Base-by-base conservation (phyloP, 2,888 invertebrate species). In the Alsophila aescularia region DNA sequence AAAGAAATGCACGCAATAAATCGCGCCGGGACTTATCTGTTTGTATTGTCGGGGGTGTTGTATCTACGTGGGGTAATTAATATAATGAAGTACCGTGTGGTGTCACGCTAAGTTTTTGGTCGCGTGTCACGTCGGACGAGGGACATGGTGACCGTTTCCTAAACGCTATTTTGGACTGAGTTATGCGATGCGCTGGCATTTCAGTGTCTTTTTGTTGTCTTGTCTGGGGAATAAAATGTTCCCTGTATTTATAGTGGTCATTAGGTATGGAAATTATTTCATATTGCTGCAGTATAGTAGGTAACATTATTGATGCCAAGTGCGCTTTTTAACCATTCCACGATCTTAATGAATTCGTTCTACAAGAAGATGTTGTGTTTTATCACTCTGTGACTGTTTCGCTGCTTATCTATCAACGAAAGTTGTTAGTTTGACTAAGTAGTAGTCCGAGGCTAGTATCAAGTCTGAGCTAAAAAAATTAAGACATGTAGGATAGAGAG, bases 1-100 rank as follows among this genome's bases (percentile, higher is more conserved):
- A 91, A 91, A 91, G 91, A 91, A 91, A 91, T 91, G 91, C 90
- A 88, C 79, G 89, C 87, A 81, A 91, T 91, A 91, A 91, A 91
- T 91, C 84, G 77, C 79, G 70, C 66, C 69, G 64, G 71, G 60
- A 72, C 83, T 90, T 91, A 91, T 91, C 91, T 87, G 77, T 79
- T 81, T 77, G 81, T 83, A 85, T 48, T 57, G 52, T 47, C 32
- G 39, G 41, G 55, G 52, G 48, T 52, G 36, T 52, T 57, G 58
- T 59, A 54, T 52, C 52, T 58, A 44, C 52, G 52, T 73, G 75
- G 81, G 43, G 88, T 90, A 91, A 91, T 91, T 91, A 91, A 90
- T 91, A 85, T 90, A 85, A 89, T 89, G 87, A 89, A 84, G 81
- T 77, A 77, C 76, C 73, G 76, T 73, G 72, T 76, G 67, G 72